Evolutionary conservation across 2,888 invertebrate species (phyloP).

Genomic region (Pyralis farinalis): DNA sequence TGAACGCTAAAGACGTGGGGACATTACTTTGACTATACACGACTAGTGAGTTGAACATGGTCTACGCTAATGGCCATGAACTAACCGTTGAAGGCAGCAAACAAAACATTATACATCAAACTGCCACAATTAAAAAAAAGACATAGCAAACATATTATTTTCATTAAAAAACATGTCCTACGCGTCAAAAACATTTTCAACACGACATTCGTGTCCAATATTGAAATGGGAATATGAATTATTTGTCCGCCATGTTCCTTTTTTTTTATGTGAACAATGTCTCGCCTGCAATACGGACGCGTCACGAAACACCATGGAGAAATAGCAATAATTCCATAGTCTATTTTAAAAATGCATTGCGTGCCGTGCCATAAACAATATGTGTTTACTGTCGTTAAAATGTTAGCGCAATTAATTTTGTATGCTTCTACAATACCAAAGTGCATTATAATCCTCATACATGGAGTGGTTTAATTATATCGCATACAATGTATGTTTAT

Average conservation of each 20-base stretch:
- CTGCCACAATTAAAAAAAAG: too few relatives aligned
- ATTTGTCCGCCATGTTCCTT: neutral
- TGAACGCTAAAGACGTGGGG: too few relatives aligned
- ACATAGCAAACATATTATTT: too few relatives aligned
- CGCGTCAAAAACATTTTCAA: constrained; percentile 7
- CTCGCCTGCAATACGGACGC: neutral
- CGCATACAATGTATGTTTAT: too few relatives aligned
- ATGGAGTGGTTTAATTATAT: too few relatives aligned
- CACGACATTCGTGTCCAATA: constrained; percentile 6
- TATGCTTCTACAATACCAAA: neutral
- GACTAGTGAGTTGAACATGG: too few relatives aligned
- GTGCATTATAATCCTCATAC: too few relatives aligned
- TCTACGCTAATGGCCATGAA: too few relatives aligned
- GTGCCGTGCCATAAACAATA: neutral
- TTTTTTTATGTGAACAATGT: constrained; percentile 17
- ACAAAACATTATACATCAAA: too few relatives aligned
- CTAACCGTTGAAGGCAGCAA: too few relatives aligned
- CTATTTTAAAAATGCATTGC: neutral
- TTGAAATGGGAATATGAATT: constrained; percentile 3
- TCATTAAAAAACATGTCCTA: neutral
- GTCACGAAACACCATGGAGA: neutral
- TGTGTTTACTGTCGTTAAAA: neutral
- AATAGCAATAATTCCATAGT: neutral
- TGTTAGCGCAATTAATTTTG: neutral
- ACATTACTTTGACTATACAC: too few relatives aligned